Evolutionary conservation across 2,888 invertebrate species (phyloP).

Genomic region (Drosophila leonis): DNA sequence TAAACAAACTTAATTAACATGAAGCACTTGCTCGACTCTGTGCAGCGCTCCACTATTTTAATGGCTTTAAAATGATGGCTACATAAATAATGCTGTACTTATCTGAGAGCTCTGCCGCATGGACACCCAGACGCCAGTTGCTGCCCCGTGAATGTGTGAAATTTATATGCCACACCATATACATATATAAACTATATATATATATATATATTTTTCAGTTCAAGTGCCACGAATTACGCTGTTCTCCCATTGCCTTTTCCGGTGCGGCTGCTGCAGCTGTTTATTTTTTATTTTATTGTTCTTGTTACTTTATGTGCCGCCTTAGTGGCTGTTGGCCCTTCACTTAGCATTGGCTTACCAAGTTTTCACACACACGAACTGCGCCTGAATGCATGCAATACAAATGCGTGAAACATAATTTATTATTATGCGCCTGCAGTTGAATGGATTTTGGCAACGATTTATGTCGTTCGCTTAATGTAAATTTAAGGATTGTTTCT

Average conservation of each 20-base stretch:
- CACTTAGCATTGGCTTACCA: constrained; percentile 39
- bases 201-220: constrained; percentile 50
- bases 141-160: constrained; percentile 32
- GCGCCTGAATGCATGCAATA: constrained; percentile 46
- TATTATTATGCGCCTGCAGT: constrained; percentile 35
- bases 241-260: constrained; percentile 26
- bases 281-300: constrained; percentile 15
- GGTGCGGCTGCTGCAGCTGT: constrained; percentile 12
- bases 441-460: constrained; percentile 39
- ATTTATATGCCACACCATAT: constrained; percentile 58
- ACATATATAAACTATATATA: background rate
- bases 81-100: constrained; percentile 47
- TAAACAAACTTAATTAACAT: constrained; percentile 51
- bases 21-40: constrained; percentile 17
- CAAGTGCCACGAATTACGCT: constrained; percentile 49
- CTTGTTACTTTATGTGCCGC: constrained; percentile 19
- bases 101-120: constrained; percentile 28
- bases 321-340: constrained; percentile 32
- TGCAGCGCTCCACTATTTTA: constrained; percentile 10
- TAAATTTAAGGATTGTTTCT: background rate
- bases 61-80: constrained; percentile 29
- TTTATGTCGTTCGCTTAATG: constrained; percentile 10
- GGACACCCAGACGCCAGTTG: constrained; percentile 6
- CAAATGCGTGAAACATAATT: constrained; percentile 57
- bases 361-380: constrained; percentile 4